Evolutionary conservation across 2,113 vertebrate species (phyloP), one percentile per base, ranked within the genome.

Genomic region (Eulemur macaco): DNA sequence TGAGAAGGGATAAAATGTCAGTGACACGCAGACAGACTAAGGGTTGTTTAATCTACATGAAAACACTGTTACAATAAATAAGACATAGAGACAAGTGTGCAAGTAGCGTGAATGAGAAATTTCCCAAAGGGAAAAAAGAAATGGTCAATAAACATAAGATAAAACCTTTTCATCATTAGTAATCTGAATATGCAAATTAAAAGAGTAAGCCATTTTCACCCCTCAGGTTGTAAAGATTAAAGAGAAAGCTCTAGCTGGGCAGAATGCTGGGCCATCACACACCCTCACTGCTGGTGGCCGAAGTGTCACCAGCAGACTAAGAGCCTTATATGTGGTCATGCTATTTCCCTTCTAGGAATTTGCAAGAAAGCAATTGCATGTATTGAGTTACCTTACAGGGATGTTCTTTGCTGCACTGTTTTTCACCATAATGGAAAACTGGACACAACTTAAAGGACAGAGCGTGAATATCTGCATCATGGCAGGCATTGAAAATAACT

Each of bases 381-480:
- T 34, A 18, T 1, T 14, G 39, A 18, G 50, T 83, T 39, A 58
- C 71, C n/a, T 31, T 7, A 10, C 9, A 5, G 42, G 20, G 25
- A 18, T 45, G 42, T 3, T n/a, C 66, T 20, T 11, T 20, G 17
- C 63, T 17, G 20, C 0, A 8, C 20, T 34, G 42, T 77, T 50
- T 23, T 54, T 54, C 52, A 37, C 1, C 37, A 9, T 1, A 17
- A 34, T 2, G 29, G 71, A 85, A 56, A 11, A 14, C 34, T 27
- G n/a, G 25, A 7, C 50, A 3, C 45, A 20, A 8, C 6, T 45
- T 21, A 42, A 63, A 54, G 15, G 60, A 66, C 29, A 58, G 3
- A 12, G 3, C 6, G 39, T 56, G 68, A 31, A 9, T 2, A 2
- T 0, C 20, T 4, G 8, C n/a, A 29, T 2, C 5, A 23, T 0